Evolutionary conservation across 2,888 invertebrate species (phyloP), one percentile per base, ranked within the genome.

Genomic region (Muscina levida): DNA sequence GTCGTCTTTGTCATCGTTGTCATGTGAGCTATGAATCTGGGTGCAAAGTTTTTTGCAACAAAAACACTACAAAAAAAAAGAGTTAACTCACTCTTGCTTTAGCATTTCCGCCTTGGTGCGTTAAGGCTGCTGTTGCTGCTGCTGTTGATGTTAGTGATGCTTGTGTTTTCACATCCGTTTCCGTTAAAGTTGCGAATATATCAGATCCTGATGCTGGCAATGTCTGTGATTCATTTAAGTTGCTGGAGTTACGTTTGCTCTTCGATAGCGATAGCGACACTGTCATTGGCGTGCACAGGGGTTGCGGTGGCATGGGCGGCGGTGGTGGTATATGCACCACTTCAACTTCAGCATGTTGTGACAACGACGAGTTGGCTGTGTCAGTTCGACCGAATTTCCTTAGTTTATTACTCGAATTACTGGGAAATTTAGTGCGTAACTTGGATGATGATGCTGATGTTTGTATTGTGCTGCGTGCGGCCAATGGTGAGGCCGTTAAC

Each of bases 271-370:
- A 82, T 31, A 82, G 48, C 13, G 82, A 73, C 31, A 84, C 72
- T 53, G 85, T 82, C 59, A 83, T 75, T 3, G 82, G 70, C 65
- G 75, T 59, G 24, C 84, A 77, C 15, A 86, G 83, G 6, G 87
- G 85, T 8, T 83, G 73, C 2, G 88, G 86, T 71, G 88, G 48
- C 2, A 87, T 84, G 1, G 87, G 87, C 1, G 88, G 87, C 4
- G 87, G 84, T 46, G 87, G 84, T 85, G 88, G 88, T 86, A 88
- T 88, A 79, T 86, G 79, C 74, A 87, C 79, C 42, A 83, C 77
- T 5, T 73, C 56, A 0, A 66, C 71, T 46, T 59, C 62, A 22
- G 62, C 24, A 13, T 62, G 71, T 5, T 81, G 77, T 8, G 73
- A 71, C 10, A 74, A 19, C 10, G 39, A 3, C 4, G 80, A 81